phyloP scores from a whole-genome alignment of 2,113 vertebrate genomes.

The Forbesichthys agassizii region DNA sequence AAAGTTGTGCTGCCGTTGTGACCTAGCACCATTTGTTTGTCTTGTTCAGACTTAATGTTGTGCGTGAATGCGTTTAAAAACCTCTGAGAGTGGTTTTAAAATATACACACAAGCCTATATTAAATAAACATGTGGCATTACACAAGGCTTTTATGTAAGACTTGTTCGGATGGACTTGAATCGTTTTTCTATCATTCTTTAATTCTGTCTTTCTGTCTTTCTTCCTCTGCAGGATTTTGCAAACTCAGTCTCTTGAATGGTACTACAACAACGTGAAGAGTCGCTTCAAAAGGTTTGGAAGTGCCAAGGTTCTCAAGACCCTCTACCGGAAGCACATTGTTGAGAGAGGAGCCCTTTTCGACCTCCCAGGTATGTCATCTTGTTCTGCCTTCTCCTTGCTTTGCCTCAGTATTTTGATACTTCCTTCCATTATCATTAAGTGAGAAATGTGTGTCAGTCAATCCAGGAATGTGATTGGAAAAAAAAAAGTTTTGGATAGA shows the following conservation, averaged over 20 bases:
- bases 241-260: constrained; percentile 94
- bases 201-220: neutral
- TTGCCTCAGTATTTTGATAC: constrained; percentile 2
- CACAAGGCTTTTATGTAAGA: constrained; percentile 25
- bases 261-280: constrained; percentile 97
- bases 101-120: neutral
- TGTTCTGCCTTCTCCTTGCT: neutral
- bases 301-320: constrained; percentile 95
- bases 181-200: constrained; percentile 4
- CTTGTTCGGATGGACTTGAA: constrained; percentile 21
- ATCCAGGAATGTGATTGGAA: too few relatives aligned
- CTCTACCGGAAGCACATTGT: constrained; percentile 90
- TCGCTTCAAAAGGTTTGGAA: constrained; percentile 96
- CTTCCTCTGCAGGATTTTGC: constrained; percentile 79
- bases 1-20: neutral
- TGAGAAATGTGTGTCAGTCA: too few relatives aligned
- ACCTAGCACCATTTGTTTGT: neutral
- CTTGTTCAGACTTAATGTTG: neutral
- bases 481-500: neutral
- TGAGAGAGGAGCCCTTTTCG: constrained; percentile 82
- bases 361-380: constrained; percentile 79
- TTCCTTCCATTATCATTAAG: neutral
- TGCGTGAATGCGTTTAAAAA: neutral
- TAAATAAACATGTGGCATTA: constrained; percentile 10
- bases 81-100: neutral